phyloP scores from a whole-genome alignment of 2,888 invertebrate species.

The Troides aeacus region DNA sequence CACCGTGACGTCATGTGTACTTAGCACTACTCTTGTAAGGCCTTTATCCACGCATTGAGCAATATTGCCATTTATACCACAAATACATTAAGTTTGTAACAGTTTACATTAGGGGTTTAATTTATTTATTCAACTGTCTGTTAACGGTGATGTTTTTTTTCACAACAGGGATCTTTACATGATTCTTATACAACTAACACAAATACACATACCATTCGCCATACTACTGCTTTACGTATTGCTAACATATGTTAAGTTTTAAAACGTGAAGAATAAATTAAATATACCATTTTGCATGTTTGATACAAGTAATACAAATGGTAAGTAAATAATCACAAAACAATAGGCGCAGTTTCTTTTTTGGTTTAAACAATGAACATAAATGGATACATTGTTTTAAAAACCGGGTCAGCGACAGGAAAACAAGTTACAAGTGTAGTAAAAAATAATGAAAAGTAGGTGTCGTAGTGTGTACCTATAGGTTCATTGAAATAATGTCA shows the following conservation, averaged over 20 bases:
- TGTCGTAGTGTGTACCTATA: not conserved
- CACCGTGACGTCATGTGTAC: slow-evolving; percentile 55
- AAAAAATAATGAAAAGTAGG: slow-evolving; percentile 25
- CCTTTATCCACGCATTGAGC: slow-evolving; percentile 34
- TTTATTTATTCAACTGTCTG: too few species aligned
- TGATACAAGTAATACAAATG: too few species aligned
- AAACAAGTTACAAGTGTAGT: slow-evolving; percentile 18
- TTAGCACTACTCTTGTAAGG: slow-evolving; percentile 29
- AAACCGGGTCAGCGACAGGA: slow-evolving; percentile 27
- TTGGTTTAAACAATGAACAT: slow-evolving; percentile 26
- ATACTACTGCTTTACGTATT: too few species aligned
- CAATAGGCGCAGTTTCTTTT: slow-evolving; percentile 10
- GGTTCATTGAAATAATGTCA: not conserved
- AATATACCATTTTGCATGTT: too few species aligned
- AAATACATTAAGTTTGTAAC: not conserved
- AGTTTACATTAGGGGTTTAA: not conserved
- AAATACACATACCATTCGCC: too few species aligned
- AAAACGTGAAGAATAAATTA: too few species aligned
- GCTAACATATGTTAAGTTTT: too few species aligned
- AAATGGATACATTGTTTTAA: slow-evolving; percentile 18
- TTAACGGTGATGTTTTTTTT: too few species aligned
- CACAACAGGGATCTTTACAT: too few species aligned
- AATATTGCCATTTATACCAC: slow-evolving; percentile 35
- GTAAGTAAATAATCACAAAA: slow-evolving; percentile 1
- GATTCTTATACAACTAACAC: too few species aligned